Conservation (phyloP, 2,888 invertebrate species). For the Dioctria linearis region DNA sequence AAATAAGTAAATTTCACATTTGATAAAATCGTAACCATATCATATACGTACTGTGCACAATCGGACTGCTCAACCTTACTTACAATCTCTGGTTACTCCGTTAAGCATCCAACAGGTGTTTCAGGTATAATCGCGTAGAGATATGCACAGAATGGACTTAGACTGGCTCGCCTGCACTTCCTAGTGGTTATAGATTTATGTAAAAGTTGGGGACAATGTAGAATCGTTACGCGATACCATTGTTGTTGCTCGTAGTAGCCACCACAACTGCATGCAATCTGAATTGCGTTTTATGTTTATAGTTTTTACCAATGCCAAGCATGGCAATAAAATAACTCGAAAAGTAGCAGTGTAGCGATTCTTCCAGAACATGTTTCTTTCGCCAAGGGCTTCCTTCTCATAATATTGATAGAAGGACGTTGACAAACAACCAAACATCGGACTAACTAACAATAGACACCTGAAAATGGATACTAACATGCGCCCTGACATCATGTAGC, state of each 20-base stretch:
- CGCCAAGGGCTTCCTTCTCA: constrained; percentile 39
- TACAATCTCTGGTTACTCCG: constrained; percentile 26
- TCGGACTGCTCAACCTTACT: background rate
- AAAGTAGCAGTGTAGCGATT: background rate
- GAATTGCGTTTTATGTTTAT: constrained; percentile 8
- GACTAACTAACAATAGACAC: constrained; percentile 54
- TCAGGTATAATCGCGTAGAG: constrained; percentile 48
- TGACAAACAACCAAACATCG: constrained; percentile 55
- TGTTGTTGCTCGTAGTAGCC: constrained; percentile 19
- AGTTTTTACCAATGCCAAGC: background rate
- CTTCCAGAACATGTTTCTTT: constrained; percentile 3
- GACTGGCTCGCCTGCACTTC: constrained; percentile 46
- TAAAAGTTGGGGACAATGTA: constrained; percentile 51
- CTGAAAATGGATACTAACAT: constrained; percentile 56
- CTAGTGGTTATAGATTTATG: constrained; percentile 27
- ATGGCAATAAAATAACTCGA: constrained; percentile 35
- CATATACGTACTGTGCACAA: constrained; percentile 37
- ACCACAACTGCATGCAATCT: background rate
- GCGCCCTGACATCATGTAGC: constrained; percentile 53
- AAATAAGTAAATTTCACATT: constrained; percentile 57
- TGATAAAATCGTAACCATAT: constrained; percentile 55
- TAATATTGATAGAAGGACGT: constrained; percentile 55
- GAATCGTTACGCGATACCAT: constrained; percentile 25
- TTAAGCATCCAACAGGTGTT: constrained; percentile 55
- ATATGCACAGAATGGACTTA: constrained; percentile 51